Base-by-base conservation (phyloP, 2,888 invertebrate genomes). In the Venusia cambrica region DNA sequence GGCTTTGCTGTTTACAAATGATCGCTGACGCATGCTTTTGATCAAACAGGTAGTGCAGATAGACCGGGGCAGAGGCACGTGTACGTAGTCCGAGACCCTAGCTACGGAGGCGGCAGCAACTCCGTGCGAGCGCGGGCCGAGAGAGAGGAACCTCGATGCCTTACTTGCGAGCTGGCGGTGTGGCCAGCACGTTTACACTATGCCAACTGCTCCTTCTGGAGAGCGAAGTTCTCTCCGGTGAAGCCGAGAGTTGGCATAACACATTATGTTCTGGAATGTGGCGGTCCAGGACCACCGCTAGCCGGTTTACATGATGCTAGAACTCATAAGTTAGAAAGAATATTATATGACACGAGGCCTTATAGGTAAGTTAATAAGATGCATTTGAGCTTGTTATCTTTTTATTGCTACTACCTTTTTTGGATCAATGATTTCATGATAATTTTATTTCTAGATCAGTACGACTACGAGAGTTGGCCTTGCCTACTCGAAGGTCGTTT, bases 261-360 rank as follows among this genome's bases (percentile, higher is more conserved):
- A 37, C 84, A 85, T 68, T 96, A 95, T 73, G 95, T 96, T 53
- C 89, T 97, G 54, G 92, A 94, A 67, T 98, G 98, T 77, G 92
- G 94, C 58, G 97, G 97, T n/a, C 97, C 97, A 20, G 95, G 95
- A 41, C 90, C 97, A 48, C 97, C 97, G 41, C 89, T 95, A 56
- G 94, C 94, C 22, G 94, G 91, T 10, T 90, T 94, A 51, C 95
- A 95, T 73, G 90, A 92, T 51, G 91, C 92, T 59, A 89, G 89
- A 57, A 92, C 92, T 25, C 94, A 95, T 79, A 92, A 92, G 69
- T 88, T 95, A 76, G 89, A 93, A 50, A 90, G 92, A 74, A 90
- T 94, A 58, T 87, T 95, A 52, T 95, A 93, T 81, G 96, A 92
- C 76, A 92, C 91, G 72, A 89, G 90, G 79, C 91, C 91, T 69